A percentile compares a stretch with the other conserved stretches of the same genome.
phyloP scores from a whole-genome alignment of 2,888 invertebrate genomes.

The Temnothorax ravouxi region DNA sequence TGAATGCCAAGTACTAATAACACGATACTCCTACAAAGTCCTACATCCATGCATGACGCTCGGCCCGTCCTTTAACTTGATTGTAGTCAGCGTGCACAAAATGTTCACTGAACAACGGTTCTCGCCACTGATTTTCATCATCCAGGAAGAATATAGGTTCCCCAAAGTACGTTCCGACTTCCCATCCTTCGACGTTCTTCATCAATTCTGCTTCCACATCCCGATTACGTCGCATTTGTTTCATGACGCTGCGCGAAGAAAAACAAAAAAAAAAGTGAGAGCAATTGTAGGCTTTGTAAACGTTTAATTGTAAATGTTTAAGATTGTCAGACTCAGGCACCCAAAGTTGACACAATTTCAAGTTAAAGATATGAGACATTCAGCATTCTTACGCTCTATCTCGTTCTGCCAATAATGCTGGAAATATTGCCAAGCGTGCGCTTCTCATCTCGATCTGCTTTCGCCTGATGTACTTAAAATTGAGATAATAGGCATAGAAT shows the following conservation, averaged over 20 bases:
- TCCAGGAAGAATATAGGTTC: slow-evolving; percentile 90
- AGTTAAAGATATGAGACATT: background rate
- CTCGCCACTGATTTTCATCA: slow-evolving; percentile 14
- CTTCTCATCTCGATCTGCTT: slow-evolving; percentile 92
- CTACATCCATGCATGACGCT: background rate
- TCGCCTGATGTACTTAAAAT: slow-evolving; percentile 87
- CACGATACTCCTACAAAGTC: background rate
- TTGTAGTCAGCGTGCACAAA: background rate
- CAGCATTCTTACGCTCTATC: slow-evolving; percentile 91
- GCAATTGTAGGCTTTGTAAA: background rate
- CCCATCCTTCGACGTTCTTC: slow-evolving; percentile 96
- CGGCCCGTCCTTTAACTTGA: background rate
- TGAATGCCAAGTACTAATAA: background rate
- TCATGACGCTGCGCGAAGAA: slow-evolving; percentile 88
- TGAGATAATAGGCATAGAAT: slow-evolving; percentile 88
- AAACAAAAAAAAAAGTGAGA: background rate
- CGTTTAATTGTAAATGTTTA: background rate
- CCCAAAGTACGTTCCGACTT: slow-evolving; percentile 95
- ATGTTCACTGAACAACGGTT: slow-evolving; percentile 3
- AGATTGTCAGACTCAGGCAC: background rate
- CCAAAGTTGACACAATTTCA: background rate
- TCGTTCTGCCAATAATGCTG: slow-evolving; percentile 93
- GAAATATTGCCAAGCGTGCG: slow-evolving; percentile 91
- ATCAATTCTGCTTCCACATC: slow-evolving; percentile 95
- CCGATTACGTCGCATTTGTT: slow-evolving; percentile 92